These are phyloP conservation scores for Tyria jacobaeae DNA, from an alignment of 2,888 invertebrate species.

Conservation along the genomic window DNA sequence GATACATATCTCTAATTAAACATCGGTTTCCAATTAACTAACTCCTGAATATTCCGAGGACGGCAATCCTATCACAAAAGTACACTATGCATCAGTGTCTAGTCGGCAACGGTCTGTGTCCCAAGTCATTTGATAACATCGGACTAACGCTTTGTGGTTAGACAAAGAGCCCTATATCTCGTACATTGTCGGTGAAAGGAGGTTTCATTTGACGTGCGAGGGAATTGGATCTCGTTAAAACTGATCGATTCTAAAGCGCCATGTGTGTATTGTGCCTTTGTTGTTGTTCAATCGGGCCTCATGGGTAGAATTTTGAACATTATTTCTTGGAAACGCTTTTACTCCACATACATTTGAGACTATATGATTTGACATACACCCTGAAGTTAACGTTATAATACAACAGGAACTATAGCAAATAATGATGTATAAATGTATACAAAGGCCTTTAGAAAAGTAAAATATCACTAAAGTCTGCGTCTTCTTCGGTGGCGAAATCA, in stretches of 20 bases:
- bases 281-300: neutral
- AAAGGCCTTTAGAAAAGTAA: no score
- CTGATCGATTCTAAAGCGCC: slow-evolving; percentile 28
- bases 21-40: slow-evolving; percentile 52
- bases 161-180: slow-evolving; percentile 46
- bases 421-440: no score
- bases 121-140: slow-evolving; percentile 41
- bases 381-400: neutral
- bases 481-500: slow-evolving; percentile 54
- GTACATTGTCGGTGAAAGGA: slow-evolving; percentile 44
- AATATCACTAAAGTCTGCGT: no score
- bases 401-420: neutral
- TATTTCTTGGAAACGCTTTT: neutral
- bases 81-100: slow-evolving; percentile 45
- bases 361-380: neutral
- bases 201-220: slow-evolving; percentile 43
- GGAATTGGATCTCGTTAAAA: slow-evolving; percentile 39
- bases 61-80: slow-evolving; percentile 45
- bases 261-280: slow-evolving; percentile 1
- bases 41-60: slow-evolving; percentile 34
- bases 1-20: slow-evolving; percentile 53
- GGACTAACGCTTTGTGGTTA: slow-evolving; percentile 42
- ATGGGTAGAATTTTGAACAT: neutral
- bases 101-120: slow-evolving; percentile 33
- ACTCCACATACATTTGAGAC: neutral